These are phyloP conservation scores for Acanthornis magna DNA, from an alignment of 2,797 vertebrate species.

Conservation along the genomic window DNA sequence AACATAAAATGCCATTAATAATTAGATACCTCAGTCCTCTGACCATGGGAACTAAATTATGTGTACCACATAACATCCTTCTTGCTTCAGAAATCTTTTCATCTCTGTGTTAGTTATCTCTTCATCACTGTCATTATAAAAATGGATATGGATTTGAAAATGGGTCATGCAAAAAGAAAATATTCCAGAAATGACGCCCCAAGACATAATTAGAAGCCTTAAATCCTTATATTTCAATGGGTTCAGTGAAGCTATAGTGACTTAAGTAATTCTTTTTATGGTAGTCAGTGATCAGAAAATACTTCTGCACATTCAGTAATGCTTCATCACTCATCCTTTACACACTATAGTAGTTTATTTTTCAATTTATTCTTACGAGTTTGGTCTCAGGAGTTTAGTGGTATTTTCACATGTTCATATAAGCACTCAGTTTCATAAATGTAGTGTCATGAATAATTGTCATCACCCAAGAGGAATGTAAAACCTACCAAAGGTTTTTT, in stretches of 20 bases:
- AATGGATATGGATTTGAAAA: slow-evolving; percentile 20
- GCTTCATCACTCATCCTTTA: background rate
- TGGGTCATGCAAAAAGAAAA: background rate
- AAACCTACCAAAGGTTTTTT: background rate
- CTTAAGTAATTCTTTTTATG: background rate
- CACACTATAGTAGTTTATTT: background rate
- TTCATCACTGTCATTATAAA: background rate
- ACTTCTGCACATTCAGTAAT: background rate
- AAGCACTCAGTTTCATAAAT: background rate
- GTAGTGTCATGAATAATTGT: background rate
- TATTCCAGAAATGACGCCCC: background rate
- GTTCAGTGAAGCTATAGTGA: background rate
- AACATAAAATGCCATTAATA: background rate
- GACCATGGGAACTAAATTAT: background rate
- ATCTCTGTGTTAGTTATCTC: background rate
- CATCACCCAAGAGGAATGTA: background rate
- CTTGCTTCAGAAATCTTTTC: background rate
- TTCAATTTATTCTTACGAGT: background rate
- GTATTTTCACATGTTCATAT: background rate
- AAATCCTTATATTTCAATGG: background rate
- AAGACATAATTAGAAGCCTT: background rate
- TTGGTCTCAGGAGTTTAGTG: background rate
- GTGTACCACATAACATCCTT: background rate
- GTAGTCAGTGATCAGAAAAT: background rate
- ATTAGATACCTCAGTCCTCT: background rate